Conservation (phyloP, 2,797 vertebrate species). For the Microctenopoma lineatum region DNA sequence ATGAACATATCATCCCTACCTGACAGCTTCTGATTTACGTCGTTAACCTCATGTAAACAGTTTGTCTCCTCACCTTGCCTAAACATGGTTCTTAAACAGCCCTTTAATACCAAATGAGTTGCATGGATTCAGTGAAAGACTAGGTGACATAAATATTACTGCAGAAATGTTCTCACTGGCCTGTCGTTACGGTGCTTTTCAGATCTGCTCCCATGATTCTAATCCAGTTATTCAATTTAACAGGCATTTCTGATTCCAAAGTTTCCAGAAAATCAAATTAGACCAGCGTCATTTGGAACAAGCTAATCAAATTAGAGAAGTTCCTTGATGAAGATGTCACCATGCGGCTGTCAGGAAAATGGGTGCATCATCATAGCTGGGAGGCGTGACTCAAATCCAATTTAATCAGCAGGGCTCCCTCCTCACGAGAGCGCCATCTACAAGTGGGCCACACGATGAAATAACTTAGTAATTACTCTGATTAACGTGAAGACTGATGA, state of each 20-base stretch:
- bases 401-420: slow-evolving; percentile 45
- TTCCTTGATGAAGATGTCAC: slow-evolving; percentile 50
- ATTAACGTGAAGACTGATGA: slow-evolving; percentile 19
- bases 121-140: background rate
- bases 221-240: slow-evolving; percentile 38
- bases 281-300: slow-evolving; percentile 43
- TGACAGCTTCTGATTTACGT: background rate
- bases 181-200: slow-evolving; percentile 16
- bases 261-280: slow-evolving; percentile 46
- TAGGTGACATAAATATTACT: background rate
- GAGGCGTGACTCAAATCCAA: slow-evolving; percentile 50
- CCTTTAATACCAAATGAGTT: too few species aligned
- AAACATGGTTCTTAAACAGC: background rate
- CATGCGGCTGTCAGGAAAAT: slow-evolving; percentile 19
- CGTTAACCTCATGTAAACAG: slow-evolving; percentile 9
- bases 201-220: slow-evolving; percentile 37
- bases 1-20: background rate
- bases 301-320: slow-evolving; percentile 34
- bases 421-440: slow-evolving; percentile 42
- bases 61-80: background rate
- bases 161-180: background rate
- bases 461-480: slow-evolving; percentile 33
- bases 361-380: slow-evolving; percentile 31
- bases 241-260: slow-evolving; percentile 25
- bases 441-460: slow-evolving; percentile 11